These are phyloP conservation scores for Agonopterix arenella DNA, from an alignment of 2,888 invertebrate species.

Conservation along the genomic window DNA sequence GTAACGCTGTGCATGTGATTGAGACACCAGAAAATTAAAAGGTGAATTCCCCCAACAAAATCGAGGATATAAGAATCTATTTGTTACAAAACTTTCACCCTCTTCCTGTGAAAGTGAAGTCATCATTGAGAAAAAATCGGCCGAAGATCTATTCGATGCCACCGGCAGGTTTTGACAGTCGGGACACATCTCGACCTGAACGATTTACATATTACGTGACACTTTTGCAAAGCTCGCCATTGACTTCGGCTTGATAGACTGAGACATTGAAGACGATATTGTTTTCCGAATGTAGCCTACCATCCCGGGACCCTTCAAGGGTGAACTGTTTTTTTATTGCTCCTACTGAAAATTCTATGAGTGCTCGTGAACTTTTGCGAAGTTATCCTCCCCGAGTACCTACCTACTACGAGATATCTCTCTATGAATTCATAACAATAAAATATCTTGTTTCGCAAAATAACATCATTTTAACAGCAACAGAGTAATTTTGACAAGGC, in stretches of 20 bases:
- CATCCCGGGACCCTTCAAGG: conserved; percentile 42
- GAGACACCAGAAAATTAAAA: no score
- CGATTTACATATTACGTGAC: conserved; percentile 76
- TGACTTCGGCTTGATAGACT: conserved; percentile 67
- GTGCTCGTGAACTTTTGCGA: conserved; percentile 26
- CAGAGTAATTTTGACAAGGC: conserved; percentile 25
- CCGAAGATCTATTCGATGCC: conserved; percentile 48
- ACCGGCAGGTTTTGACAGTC: conserved; percentile 67
- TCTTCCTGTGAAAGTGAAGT: conserved; percentile 49
- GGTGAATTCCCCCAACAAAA: no score
- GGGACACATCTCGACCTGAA: conserved; percentile 70
- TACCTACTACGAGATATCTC: not conserved
- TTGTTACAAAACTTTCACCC: conserved; percentile 34
- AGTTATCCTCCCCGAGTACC: conserved; percentile 20
- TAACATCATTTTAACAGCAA: not conserved
- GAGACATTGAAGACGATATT: conserved; percentile 68
- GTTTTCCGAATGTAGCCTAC: conserved; percentile 57
- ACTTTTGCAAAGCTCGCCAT: conserved; percentile 67
- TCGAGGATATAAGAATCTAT: conserved; percentile 12
- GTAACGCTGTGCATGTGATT: no score
- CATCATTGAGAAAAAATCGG: conserved; percentile 60
- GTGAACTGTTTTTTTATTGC: conserved; percentile 56
- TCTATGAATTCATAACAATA: conserved; percentile 22
- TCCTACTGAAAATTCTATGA: conserved; percentile 55
- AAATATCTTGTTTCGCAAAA: conserved; percentile 17